Evolutionary conservation across 37 sponge, comb jelly and placozoan genomes (phyloP).

Genomic region (Mnemiopsis leidyi): DNA sequence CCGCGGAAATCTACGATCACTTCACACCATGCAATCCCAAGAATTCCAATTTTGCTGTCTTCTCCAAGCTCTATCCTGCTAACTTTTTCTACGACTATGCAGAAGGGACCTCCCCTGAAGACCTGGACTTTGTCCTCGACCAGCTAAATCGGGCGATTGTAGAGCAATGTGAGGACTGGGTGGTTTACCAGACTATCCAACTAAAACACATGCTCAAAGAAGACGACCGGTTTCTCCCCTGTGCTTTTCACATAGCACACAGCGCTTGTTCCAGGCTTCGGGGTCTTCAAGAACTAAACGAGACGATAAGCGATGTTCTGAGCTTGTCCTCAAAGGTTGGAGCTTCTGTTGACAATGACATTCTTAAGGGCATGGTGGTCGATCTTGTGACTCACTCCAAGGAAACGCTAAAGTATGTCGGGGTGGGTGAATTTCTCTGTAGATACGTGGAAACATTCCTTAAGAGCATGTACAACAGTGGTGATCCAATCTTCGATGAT

Average conservation of each 20-base stretch:
- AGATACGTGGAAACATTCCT: not conserved
- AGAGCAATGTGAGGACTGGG: not conserved
- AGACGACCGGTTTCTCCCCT: not conserved
- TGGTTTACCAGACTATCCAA: not conserved
- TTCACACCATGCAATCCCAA: not conserved
- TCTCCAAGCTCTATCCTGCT: slow-evolving; percentile 39
- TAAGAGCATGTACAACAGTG: not conserved
- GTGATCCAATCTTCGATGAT: not conserved
- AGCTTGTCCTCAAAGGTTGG: not conserved
- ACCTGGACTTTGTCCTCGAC: not conserved
- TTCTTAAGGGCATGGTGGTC: slow-evolving; percentile 16
- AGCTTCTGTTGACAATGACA: not conserved
- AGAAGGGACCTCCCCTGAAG: not conserved
- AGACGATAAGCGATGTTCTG: slow-evolving; percentile 10
- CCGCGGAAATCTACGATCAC: not conserved
- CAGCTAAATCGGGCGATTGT: slow-evolving; percentile 21
- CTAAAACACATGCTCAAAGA: slow-evolving; percentile 40
- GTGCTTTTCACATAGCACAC: slow-evolving; percentile 2
- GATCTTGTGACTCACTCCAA: slow-evolving; percentile 24
- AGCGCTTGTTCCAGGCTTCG: not conserved
- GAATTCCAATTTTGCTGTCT: slow-evolving; percentile 49
- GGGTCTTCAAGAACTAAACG: slow-evolving; percentile 47
- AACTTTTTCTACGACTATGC: slow-evolving; percentile 56
- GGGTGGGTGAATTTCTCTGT: not conserved
- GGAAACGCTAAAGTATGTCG: not conserved